These are phyloP conservation scores for Enteromius paludinosus DNA, from an alignment of 2,797 vertebrate genomes.

Conservation along the genomic window DNA sequence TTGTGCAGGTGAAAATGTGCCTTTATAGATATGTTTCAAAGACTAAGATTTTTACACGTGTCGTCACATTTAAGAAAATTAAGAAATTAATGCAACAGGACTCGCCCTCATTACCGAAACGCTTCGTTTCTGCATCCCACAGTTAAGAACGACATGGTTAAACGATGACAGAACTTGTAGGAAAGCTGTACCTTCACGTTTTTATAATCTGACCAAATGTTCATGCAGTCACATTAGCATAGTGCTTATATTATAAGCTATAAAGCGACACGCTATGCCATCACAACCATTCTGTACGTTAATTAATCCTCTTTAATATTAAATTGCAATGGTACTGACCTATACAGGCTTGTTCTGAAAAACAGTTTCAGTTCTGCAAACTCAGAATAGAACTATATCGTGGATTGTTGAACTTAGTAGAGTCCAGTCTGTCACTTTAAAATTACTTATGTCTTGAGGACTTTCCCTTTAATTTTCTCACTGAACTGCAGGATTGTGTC, in stretches of 20 bases:
- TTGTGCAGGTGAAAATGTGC: background rate
- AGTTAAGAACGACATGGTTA: background rate
- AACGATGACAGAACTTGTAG: background rate
- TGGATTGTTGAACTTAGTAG: background rate
- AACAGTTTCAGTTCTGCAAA: conserved; percentile 50
- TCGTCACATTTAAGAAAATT: background rate
- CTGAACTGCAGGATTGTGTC: background rate
- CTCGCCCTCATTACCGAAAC: too few relatives aligned
- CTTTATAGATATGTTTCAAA: background rate
- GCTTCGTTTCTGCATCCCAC: too few relatives aligned
- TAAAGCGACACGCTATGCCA: background rate
- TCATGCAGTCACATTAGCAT: background rate
- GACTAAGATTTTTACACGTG: background rate
- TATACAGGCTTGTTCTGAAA: conserved; percentile 3
- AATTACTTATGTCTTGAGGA: background rate
- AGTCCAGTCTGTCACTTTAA: background rate
- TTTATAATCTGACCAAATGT: too few relatives aligned
- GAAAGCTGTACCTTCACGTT: background rate
- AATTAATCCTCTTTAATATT: background rate
- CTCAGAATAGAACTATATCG: conserved; percentile 32
- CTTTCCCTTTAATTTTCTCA: background rate
- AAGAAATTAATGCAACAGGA: background rate
- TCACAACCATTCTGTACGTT: background rate
- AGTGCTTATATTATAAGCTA: background rate
- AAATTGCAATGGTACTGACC: background rate